Conservation (phyloP, 2,888 invertebrate species). For the Plusia festucae region DNA sequence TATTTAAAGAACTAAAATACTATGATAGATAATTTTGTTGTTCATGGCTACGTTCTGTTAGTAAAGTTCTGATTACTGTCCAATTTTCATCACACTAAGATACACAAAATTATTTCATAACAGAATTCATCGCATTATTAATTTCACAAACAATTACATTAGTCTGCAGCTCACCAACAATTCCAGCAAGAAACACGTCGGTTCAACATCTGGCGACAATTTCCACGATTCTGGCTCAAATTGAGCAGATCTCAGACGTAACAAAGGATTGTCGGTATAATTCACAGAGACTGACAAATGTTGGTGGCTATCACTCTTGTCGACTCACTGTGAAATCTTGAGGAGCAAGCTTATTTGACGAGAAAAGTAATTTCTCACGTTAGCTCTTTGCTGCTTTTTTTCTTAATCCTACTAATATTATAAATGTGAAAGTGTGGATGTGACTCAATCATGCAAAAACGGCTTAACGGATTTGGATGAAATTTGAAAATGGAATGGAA, state of each 20-base stretch:
- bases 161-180: not conserved
- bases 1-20: too few relatives aligned
- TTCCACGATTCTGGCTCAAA: conserved; percentile 18
- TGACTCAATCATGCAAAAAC: too few relatives aligned
- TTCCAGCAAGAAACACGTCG: not conserved
- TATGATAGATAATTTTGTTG: too few relatives aligned
- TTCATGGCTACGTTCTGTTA: not conserved
- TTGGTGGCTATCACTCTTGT: conserved; percentile 27
- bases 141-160: not conserved
- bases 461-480: too few relatives aligned
- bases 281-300: conserved; percentile 38
- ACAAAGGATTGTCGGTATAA: conserved; percentile 32
- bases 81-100: not conserved
- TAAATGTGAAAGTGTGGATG: too few relatives aligned
- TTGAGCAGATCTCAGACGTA: conserved; percentile 21
- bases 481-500: too few relatives aligned
- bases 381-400: not conserved
- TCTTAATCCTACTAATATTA: too few relatives aligned
- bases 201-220: conserved; percentile 14
- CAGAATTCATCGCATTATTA: not conserved
- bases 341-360: not conserved
- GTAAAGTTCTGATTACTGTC: not conserved
- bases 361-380: not conserved
- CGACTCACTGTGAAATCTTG: conserved; percentile 16
- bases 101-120: not conserved